Base-by-base conservation (phyloP, 2,888 invertebrate genomes). In the Plebejus argus region DNA sequence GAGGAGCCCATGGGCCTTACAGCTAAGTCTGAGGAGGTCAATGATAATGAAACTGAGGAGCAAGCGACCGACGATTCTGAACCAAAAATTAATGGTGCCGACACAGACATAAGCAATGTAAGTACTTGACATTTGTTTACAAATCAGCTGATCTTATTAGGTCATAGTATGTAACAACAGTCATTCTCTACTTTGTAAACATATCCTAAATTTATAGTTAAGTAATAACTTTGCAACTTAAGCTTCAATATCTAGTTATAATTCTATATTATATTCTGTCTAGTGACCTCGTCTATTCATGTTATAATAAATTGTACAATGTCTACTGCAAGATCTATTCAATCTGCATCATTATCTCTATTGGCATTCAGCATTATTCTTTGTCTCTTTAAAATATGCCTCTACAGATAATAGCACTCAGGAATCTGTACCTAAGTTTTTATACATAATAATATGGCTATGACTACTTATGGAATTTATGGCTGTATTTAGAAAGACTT, bases 1-100 rank as follows among this genome's bases (percentile, higher is more conserved):
- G 91, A 90, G 81, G 90, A 91, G 81, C 85, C 87, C 76, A 86
- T 85, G 84, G 88, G 88, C 78, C 83, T 84, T 79, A 81, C 86
- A 18, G 18, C 5, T 76, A 71, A 56, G 53, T 20, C 77, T 35
- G 78, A 53, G n/a, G 78, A 77, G 35, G 81, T 78, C 77, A 78
- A 80, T 45, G 76, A 77, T 76, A 81, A 84, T 78, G 56, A n/a
- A 66, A 61, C 49, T 1, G 45, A 45, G 49, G 33, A 70, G 23
- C 45, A 35, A 7, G 56, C 5, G 6, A 77, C 45, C 4, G 61
- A 56, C 49, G 77, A 75, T 10, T 35, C 70, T 66, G 78, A 78
- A 77, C 45, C 76, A 12, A 76, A 71, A 35, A 10, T 75, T 15
- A 77, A 77, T 66, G 77, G 74, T 35, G 74, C 61, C 45, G 61